These are phyloP conservation scores for Mirza zaza DNA, from an alignment of 2,113 vertebrate species.

Conservation along the genomic window DNA sequence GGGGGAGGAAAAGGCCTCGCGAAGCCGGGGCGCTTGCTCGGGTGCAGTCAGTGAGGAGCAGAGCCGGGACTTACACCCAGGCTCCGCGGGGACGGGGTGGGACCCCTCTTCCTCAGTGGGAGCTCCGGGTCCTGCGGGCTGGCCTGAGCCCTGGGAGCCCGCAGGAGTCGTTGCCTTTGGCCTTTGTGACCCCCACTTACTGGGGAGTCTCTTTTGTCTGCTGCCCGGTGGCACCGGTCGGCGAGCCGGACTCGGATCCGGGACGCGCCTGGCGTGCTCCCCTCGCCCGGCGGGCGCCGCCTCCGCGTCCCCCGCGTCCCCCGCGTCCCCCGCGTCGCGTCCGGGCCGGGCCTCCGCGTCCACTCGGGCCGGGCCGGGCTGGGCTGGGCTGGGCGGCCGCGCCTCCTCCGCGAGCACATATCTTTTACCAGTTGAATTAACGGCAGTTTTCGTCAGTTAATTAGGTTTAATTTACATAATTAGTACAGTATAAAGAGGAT, in stretches of 20 bases:
- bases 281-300: rapidly evolving
- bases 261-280: background rate
- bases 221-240: background rate
- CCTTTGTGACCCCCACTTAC: background rate
- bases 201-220: background rate
- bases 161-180: background rate
- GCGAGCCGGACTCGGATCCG: background rate
- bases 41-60: background rate
- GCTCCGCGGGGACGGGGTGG: rapidly evolving
- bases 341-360: background rate
- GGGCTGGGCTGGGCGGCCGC: constrained; percentile 61
- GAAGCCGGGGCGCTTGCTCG: background rate
- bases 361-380: constrained; percentile 15
- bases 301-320: background rate
- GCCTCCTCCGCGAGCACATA: constrained; percentile 74
- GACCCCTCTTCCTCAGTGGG: background rate
- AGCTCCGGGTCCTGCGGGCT: background rate
- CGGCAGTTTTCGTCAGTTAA: constrained; percentile 90
- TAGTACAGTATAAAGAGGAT: constrained; percentile 92
- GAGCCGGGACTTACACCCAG: background rate
- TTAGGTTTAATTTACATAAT: constrained; percentile 93
- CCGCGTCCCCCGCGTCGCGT: background rate
- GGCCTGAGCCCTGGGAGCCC: background rate
- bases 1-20: background rate
- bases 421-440: constrained; percentile 89